Evolutionary conservation across 2,797 vertebrate genomes (phyloP).

Genomic region (Sternotherus odoratus): DNA sequence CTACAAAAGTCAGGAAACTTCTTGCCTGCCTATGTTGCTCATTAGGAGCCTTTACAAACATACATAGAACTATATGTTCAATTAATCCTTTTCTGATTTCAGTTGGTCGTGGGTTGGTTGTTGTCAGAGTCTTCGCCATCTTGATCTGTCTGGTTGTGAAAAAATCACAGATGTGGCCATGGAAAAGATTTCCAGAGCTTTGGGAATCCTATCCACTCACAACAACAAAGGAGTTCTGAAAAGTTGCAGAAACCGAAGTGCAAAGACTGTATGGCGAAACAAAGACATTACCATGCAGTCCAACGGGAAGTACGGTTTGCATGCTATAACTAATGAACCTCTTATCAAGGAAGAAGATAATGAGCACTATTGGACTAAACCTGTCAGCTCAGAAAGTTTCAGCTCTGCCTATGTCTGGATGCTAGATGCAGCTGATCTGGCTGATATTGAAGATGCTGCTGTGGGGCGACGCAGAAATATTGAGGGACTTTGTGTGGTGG

Average conservation of each 20-base stretch:
- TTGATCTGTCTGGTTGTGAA: constrained; percentile 97
- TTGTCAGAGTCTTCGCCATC: constrained; percentile 89
- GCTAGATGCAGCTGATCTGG: constrained; percentile 87
- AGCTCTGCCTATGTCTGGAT: constrained; percentile 88
- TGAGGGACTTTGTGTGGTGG: constrained; percentile 81
- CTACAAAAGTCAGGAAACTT: neutral
- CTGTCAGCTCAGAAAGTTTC: constrained; percentile 68
- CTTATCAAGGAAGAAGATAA: constrained; percentile 68
- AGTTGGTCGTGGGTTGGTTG: constrained; percentile 91
- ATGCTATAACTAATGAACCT: constrained; percentile 65
- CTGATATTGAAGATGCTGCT: constrained; percentile 96
- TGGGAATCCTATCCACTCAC: constrained; percentile 86
- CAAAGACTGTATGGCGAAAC: constrained; percentile 80
- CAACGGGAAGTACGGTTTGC: constrained; percentile 71
- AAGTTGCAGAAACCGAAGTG: constrained; percentile 75
- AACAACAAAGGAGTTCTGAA: constrained; percentile 74
- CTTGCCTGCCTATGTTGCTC: neutral
- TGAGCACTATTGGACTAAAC: constrained; percentile 77
- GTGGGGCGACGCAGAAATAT: constrained; percentile 82
- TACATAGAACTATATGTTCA: neutral
- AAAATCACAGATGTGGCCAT: constrained; percentile 92
- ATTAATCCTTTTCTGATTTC: constrained; percentile 30
- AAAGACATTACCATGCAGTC: constrained; percentile 81
- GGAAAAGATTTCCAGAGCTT: constrained; percentile 89
- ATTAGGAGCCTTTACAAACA: neutral